Percentiles rank a stretch among this genome's conserved stretches.
Evolutionary conservation across 1,140 invertebrate species (phyloP).

Genomic region (roundworm (Caenorhabditis elegans)): WBcel235 BX284603.4:9550001-9550500

Average conservation of each 20-base stretch:
- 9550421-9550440: background rate
- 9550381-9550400: slow-evolving; percentile 79
- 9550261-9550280: slow-evolving; percentile 25
- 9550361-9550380: slow-evolving; percentile 97
- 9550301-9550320: background rate
- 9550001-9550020: no score
- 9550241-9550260: background rate
- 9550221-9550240: slow-evolving; percentile 25
- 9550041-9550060: no score
- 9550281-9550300: background rate
- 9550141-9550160: background rate
- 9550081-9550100: slow-evolving; percentile 1
- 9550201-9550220: slow-evolving; percentile 1
- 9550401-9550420: slow-evolving; percentile 16
- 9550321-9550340: background rate
- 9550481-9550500: no score
- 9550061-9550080: no score
- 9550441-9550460: no score
- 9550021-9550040: no score
- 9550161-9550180: slow-evolving; percentile 4
- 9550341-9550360: slow-evolving; percentile 45
- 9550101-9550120: slow-evolving; percentile 20
- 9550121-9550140: slow-evolving; percentile 39
- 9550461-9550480: no score
- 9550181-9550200: background rate